phyloP scores from a whole-genome alignment of 2,797 vertebrate genomes.

The Potorous gilbertii region DNA sequence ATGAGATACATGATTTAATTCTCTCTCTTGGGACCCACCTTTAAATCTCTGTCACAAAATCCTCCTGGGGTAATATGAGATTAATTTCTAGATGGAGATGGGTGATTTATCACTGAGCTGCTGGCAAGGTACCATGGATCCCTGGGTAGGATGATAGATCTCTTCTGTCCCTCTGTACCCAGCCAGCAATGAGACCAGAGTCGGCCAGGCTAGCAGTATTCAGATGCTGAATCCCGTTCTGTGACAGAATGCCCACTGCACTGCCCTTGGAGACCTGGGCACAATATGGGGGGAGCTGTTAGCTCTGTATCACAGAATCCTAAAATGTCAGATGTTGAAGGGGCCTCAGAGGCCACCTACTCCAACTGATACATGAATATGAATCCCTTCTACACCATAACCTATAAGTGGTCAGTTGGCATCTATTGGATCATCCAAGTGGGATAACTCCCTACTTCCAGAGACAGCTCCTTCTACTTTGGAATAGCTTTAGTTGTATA shows the following conservation, averaged over 20 bases:
- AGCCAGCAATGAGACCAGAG: neutral
- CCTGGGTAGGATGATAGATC: neutral
- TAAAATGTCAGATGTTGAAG: neutral
- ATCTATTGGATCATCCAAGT: neutral
- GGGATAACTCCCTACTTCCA: neutral
- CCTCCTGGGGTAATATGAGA: neutral
- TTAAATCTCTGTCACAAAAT: neutral
- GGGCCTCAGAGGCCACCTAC: neutral
- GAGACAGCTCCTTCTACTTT: neutral
- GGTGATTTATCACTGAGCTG: neutral
- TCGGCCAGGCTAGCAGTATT: neutral
- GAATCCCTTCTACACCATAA: neutral
- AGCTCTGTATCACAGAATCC: neutral
- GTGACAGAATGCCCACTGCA: neutral
- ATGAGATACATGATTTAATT: neutral
- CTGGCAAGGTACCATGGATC: neutral
- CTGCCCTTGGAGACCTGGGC: neutral
- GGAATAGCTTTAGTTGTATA: neutral
- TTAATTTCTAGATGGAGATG: neutral
- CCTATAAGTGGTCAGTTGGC: neutral
- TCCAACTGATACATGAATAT: neutral
- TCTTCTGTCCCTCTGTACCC: neutral
- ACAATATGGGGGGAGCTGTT: neutral
- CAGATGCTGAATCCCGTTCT: neutral
- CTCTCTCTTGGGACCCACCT: neutral